Conservation (phyloP, 2,888 invertebrate species). For the Perithous albicinctus region DNA sequence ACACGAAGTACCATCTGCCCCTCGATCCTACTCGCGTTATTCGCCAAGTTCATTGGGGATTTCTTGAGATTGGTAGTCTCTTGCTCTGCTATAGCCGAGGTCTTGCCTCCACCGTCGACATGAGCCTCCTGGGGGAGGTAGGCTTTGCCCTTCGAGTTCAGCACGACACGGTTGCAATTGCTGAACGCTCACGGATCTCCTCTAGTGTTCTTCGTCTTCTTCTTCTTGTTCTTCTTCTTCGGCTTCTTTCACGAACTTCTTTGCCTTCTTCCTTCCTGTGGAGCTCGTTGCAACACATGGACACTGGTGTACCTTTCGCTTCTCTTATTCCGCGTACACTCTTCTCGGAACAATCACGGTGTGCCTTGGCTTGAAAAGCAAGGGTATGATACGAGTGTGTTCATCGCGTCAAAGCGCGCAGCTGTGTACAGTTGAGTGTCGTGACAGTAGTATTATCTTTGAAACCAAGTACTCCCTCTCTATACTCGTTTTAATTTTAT, state of each 20-base stretch:
- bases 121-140: slow-evolving; percentile 65
- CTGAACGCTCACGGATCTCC: slow-evolving; percentile 75
- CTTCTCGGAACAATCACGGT: slow-evolving; percentile 79
- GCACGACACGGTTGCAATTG: slow-evolving; percentile 77
- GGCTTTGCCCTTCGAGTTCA: slow-evolving; percentile 67
- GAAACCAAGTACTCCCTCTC: neutral
- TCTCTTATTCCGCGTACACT: slow-evolving; percentile 57
- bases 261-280: slow-evolving; percentile 52
- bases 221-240: slow-evolving; percentile 49
- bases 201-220: slow-evolving; percentile 64
- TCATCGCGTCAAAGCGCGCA: slow-evolving; percentile 67
- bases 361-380: slow-evolving; percentile 70
- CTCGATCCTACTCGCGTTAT: slow-evolving; percentile 3
- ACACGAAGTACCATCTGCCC: neutral
- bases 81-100: slow-evolving; percentile 63
- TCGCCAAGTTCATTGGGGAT: slow-evolving; percentile 20
- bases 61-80: slow-evolving; percentile 42
- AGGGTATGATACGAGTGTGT: slow-evolving; percentile 72
- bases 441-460: slow-evolving; percentile 28
- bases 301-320: slow-evolving; percentile 55
- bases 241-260: slow-evolving; percentile 30
- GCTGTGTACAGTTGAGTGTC: slow-evolving; percentile 62
- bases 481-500: neutral
- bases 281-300: slow-evolving; percentile 53
- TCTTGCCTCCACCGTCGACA: slow-evolving; percentile 58